Percentiles rank a stretch among this genome's conserved stretches.
These are phyloP conservation scores for Upupa epops DNA, from an alignment of 2,113 vertebrate species.

Conservation along the genomic window DNA sequence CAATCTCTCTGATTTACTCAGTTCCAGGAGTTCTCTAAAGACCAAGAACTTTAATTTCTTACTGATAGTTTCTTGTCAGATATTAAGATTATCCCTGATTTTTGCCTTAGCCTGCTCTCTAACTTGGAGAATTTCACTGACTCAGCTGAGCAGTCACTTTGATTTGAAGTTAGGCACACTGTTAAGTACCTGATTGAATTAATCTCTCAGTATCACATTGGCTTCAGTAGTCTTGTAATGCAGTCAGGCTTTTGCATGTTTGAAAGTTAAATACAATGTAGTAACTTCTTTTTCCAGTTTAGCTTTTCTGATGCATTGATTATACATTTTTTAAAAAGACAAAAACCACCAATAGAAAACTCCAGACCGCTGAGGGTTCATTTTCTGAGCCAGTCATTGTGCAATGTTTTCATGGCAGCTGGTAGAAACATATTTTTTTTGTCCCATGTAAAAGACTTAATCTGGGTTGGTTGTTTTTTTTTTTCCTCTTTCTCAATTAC, in stretches of 20 bases:
- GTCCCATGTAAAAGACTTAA: background rate
- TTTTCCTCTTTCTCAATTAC: background rate
- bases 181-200: background rate
- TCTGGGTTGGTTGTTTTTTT: background rate
- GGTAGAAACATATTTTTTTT: constrained; percentile 19
- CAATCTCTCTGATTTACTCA: constrained; percentile 1
- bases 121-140: background rate
- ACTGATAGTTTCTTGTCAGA: background rate
- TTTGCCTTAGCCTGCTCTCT: background rate
- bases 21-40: background rate
- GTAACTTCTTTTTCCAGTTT: background rate
- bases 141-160: background rate
- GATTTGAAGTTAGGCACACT: background rate
- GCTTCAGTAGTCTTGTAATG: background rate
- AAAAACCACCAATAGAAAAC: background rate
- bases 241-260: background rate
- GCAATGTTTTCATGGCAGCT: constrained; percentile 54
- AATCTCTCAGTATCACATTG: background rate
- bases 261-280: background rate
- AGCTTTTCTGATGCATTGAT: constrained; percentile 18
- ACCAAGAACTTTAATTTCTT: background rate
- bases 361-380: background rate
- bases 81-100: background rate
- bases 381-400: constrained; percentile 50
- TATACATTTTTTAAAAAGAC: background rate